These are phyloP conservation scores for Tautogolabrus adspersus DNA, from an alignment of 2,113 vertebrate genomes.

Conservation along the genomic window DNA sequence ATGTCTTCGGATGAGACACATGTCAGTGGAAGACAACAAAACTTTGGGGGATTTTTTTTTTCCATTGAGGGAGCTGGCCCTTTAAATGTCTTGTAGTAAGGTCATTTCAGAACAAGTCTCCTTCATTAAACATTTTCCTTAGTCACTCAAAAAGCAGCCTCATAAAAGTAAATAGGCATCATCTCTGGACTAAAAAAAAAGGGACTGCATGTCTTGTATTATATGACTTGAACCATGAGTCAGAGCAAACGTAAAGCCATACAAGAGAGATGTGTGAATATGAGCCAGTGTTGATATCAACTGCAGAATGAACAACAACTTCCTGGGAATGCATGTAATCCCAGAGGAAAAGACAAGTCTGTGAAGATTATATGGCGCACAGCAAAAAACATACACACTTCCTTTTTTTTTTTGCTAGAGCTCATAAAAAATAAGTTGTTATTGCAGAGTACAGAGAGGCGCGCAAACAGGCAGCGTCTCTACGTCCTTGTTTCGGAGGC, in stretches of 20 bases:
- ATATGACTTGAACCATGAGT: not conserved
- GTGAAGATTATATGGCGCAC: slow-evolving; percentile 46
- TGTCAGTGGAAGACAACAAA: not conserved
- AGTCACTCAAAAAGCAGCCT: not conserved
- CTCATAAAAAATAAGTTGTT: slow-evolving; percentile 58
- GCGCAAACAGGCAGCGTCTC: slow-evolving; percentile 28
- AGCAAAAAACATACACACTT: slow-evolving; percentile 36
- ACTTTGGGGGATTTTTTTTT: not conserved
- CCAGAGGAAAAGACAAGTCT: slow-evolving; percentile 54
- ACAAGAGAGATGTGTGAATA: slow-evolving; percentile 41
- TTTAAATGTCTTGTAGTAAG: not conserved
- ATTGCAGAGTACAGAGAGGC: slow-evolving; percentile 51
- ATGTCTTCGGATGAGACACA: not conserved
- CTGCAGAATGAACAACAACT: slow-evolving; percentile 59
- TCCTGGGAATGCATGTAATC: slow-evolving; percentile 63
- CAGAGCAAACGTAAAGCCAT: slow-evolving; percentile 10
- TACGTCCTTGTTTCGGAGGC: slow-evolving; percentile 50
- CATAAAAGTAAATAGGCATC: not conserved
- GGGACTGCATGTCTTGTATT: not conserved
- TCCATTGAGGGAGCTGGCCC: not conserved
- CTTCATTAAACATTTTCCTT: not conserved
- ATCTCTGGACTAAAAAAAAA: not conserved
- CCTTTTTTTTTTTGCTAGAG: slow-evolving; percentile 7
- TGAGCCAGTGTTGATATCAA: slow-evolving; percentile 41
- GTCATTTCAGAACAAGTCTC: not conserved